Percentiles rank a stretch among this genome's conserved stretches.
Conservation (phyloP, 2,797 vertebrate species). For the Mormyrus hasselquistii region DNA sequence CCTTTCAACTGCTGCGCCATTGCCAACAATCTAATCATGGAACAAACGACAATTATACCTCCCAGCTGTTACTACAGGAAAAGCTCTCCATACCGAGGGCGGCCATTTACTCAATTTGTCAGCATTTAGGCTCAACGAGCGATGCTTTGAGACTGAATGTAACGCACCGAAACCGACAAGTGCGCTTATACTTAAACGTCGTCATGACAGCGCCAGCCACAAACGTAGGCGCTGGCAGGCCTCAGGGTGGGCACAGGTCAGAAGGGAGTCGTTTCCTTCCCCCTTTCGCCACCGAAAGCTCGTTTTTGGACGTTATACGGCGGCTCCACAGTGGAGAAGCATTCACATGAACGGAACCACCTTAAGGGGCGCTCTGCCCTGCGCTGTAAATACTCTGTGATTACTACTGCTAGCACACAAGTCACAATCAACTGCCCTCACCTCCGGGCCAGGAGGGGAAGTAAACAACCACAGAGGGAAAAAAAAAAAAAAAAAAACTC, state of each 20-base stretch:
- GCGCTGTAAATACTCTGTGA: not conserved
- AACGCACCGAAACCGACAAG: not conserved
- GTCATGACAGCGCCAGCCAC: not conserved
- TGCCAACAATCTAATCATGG: constrained; percentile 57
- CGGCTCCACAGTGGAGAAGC: not conserved
- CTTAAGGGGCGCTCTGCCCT: not conserved
- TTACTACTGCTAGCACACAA: not conserved
- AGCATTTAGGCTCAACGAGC: constrained; percentile 27
- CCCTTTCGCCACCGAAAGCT: not conserved
- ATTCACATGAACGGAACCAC: not conserved
- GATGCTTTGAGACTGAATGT: constrained; percentile 9
- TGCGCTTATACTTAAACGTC: constrained; percentile 14
- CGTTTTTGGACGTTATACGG: not conserved
- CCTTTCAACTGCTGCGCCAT: constrained; percentile 54
- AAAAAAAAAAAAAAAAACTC: not conserved
- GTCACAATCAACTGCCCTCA: not conserved
- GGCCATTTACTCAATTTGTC: constrained; percentile 39
- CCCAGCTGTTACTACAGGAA: constrained; percentile 48
- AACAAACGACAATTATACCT: constrained; percentile 49
- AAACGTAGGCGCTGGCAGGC: not conserved
- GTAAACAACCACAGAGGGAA: not conserved
- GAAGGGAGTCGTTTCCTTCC: not conserved
- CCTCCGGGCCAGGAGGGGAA: not conserved
- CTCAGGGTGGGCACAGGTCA: not conserved
- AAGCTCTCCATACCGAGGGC: constrained; percentile 30